Evolutionary conservation across 2,797 vertebrate species (phyloP), one percentile per base, ranked within the genome.

Genomic region (Enteromius trimaculatus): DNA sequence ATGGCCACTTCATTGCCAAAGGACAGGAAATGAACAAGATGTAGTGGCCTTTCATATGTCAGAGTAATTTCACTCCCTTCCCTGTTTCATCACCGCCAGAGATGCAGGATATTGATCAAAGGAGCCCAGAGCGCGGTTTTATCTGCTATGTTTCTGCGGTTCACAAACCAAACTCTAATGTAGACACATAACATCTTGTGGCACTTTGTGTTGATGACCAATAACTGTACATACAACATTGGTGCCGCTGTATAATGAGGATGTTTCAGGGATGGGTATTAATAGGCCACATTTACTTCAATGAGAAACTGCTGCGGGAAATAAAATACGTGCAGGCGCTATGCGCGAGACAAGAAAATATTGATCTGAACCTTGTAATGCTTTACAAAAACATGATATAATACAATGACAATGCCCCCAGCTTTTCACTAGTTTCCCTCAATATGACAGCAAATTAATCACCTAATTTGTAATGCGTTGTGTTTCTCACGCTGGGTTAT

Each of bases 391-490:
- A 58, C 69, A 49, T 47, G 19, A 77, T 74, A 23, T 53, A 58
- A 65, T 49, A 49, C 23, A 23, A 69, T 55, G 44, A 19, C 37
- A 55, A 42, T 71, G 44, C 76, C 68, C 26, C 11, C 13, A 34
- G 81, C 81, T 70, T 77, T n/a, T 19, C 13, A 60, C 78, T 80
- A 62, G 55, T 74, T 86, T 74, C 85, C 85, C 87, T 68, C 84
- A 86, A 78, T 84, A 75, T 49, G 68, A 80, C 75, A 88, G 79
- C 53, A 68, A 85, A 81, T 37, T 84, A 88, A 79, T 86, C 88
- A 83, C 74, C 89, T 91, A 86, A 91, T 94, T 88, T 91, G 89
- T 92, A 90, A 93, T 90, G 91, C 85, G 60, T 65, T 84, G 72
- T 88, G 75, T 89, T 89, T 81, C 88, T 84, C 85, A 19, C 75